phyloP scores from a whole-genome alignment of 2,888 invertebrate species.

The Boloria selene region DNA sequence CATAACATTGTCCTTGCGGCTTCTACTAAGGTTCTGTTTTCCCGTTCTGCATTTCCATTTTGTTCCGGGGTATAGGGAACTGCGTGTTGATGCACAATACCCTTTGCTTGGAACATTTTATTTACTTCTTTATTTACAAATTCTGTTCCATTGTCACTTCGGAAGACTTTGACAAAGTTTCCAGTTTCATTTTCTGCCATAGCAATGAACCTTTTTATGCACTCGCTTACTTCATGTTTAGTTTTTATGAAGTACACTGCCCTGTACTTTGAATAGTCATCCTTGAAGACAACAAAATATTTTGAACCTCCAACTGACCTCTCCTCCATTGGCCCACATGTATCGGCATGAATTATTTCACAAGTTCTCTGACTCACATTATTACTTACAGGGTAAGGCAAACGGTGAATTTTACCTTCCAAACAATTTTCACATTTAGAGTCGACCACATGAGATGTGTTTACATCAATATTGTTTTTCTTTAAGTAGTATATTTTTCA shows the following conservation, averaged over 20 bases:
- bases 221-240: constrained; percentile 33
- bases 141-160: constrained; percentile 35
- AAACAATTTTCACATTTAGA: constrained; percentile 37
- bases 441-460: constrained; percentile 3
- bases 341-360: constrained; percentile 40
- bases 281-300: constrained; percentile 43
- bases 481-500: constrained; percentile 21
- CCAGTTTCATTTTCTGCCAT: constrained; percentile 45
- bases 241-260: constrained; percentile 34
- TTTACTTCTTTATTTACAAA: constrained; percentile 19
- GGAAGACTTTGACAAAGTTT: constrained; percentile 40
- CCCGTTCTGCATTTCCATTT: constrained; percentile 31
- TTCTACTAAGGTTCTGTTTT: constrained; percentile 30
- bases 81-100: constrained; percentile 31
- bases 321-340: constrained; percentile 38
- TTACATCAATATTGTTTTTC: constrained; percentile 35
- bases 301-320: constrained; percentile 40
- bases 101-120: constrained; percentile 11
- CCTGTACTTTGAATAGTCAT: constrained; percentile 41
- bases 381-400: constrained; percentile 23
- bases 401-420: constrained; percentile 29
- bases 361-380: constrained; percentile 30
- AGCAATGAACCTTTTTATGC: constrained; percentile 38
- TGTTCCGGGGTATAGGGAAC: constrained; percentile 39
- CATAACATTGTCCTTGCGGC: constrained; percentile 30